Base-by-base conservation (phyloP, 2,888 invertebrate genomes). In the Drosophila kambysellisi region DNA sequence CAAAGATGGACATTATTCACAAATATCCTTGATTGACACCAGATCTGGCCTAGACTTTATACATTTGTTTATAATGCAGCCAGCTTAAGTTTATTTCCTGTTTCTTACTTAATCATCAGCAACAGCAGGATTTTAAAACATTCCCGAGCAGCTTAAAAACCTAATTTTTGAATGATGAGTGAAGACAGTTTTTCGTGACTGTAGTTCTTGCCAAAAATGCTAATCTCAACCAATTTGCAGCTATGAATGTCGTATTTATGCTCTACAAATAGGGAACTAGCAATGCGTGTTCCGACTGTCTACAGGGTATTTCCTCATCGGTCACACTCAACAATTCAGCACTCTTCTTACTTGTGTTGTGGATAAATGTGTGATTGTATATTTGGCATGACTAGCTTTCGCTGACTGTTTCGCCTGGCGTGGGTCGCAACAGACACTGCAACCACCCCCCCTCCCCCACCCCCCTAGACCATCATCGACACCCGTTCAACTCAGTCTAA, bases 301-400 rank as follows among this genome's bases (percentile, higher is more conserved):
- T 29, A 17, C 29, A 50, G 29, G 29, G 50, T 50, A 29, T 29
- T 11, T 50, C 6, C 8, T 2, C 2, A 20, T 50, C 50, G 5
- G 1, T 17, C 17, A 43, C 5, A 50, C 29, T 29, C 17, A 15
- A 17, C 5, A 17, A 29, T 17, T 9, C 17, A 9, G 5, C 29
- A 29, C 3, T 15, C n/a, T n/a, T 20, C 7, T 8, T 20, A 17
- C 30, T 52, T 52, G 20, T 32, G 20, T 32, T 52, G 65, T n/a
- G 46, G 20, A 25, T 46, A 25, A 25, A 46, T 46, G 20, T n/a
- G 43, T 53, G 46, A 53, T 33, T 65, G 52, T 58, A n/a, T 39
- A 43, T 37, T 65, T 69, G 79, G 46, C 54, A 51, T 74, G 62
- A 66, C 60, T 71, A 60, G 57, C 67, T 72, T 51, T 68, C 67